Evolutionary conservation across 2,797 vertebrate genomes (phyloP).

Genomic region (Prunella strophiata): DNA sequence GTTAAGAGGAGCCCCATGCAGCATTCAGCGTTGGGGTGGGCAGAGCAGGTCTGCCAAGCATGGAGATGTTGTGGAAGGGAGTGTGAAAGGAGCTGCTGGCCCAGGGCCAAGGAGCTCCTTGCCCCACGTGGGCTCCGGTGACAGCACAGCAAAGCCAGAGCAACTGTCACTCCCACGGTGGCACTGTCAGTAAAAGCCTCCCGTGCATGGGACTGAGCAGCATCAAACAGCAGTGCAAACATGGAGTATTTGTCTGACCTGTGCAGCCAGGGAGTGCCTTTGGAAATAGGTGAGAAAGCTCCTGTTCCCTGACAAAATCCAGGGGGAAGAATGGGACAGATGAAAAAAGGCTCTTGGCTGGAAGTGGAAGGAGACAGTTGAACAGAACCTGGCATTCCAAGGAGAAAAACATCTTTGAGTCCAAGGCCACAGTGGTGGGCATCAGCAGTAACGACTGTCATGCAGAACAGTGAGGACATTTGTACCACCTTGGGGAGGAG

Average conservation of each 20-base stretch:
- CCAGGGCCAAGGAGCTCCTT: not conserved
- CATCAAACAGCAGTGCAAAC: not conserved
- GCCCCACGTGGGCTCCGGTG: fast-evolving
- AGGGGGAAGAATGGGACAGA: not conserved
- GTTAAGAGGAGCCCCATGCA: not conserved
- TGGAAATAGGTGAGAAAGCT: not conserved
- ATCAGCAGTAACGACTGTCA: not conserved
- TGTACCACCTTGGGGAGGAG: not conserved
- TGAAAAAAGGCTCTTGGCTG: not conserved
- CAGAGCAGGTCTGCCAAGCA: not conserved
- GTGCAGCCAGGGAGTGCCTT: not conserved
- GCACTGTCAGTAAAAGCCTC: not conserved
- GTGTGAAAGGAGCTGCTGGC: not conserved
- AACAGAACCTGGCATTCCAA: not conserved
- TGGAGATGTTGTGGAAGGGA: not conserved
- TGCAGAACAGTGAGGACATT: not conserved
- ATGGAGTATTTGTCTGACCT: not conserved
- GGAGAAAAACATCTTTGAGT: not conserved
- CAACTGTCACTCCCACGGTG: too few relatives aligned
- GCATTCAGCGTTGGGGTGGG: not conserved
- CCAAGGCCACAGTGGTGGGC: not conserved
- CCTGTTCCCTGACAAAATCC: not conserved
- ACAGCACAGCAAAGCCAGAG: not conserved
- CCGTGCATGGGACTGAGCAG: fast-evolving
- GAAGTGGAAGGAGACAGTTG: not conserved